A percentile compares a stretch with the other conserved stretches of the same genome.
Evolutionary conservation across 1,140 invertebrate species (phyloP).

Genomic region (Coenobita brevimanus): DNA sequence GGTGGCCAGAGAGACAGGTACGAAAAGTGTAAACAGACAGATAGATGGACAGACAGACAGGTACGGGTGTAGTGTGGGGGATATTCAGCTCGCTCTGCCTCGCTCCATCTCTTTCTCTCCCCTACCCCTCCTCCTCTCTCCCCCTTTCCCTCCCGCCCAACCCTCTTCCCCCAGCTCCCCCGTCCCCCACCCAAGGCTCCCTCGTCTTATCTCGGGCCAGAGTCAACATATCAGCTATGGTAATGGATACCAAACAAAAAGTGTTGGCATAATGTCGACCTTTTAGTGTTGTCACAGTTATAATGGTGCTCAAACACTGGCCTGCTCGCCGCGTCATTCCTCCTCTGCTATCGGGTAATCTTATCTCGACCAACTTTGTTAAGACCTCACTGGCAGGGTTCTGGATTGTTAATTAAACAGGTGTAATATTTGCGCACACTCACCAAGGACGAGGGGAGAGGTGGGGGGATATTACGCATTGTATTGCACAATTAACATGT

Average conservation of each 20-base stretch:
- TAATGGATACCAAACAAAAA: constrained; percentile 49
- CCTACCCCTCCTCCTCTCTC: constrained; percentile 15
- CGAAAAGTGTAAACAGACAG: no score
- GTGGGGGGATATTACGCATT: no score
- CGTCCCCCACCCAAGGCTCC: not conserved
- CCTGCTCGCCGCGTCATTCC: not conserved
- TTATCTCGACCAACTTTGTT: not conserved
- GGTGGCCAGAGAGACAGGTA: no score
- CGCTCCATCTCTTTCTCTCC: not conserved
- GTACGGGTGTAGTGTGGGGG: no score
- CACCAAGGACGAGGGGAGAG: no score
- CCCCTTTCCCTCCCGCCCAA: constrained; percentile 26
- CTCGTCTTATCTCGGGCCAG: not conserved
- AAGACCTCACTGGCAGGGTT: no score
- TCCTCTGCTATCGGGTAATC: not conserved
- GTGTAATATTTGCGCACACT: no score
- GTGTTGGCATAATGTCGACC: constrained; percentile 45
- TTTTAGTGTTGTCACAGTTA: constrained; percentile 41
- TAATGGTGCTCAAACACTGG: constrained; percentile 33
- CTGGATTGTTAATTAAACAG: no score
- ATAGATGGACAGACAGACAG: no score
- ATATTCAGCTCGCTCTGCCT: no score
- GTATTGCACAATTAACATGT: no score
- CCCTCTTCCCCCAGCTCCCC: constrained; percentile 24
- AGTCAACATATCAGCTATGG: constrained; percentile 30